Conservation (phyloP, 2,888 invertebrate genomes). For the Lithophane ornitopus region DNA sequence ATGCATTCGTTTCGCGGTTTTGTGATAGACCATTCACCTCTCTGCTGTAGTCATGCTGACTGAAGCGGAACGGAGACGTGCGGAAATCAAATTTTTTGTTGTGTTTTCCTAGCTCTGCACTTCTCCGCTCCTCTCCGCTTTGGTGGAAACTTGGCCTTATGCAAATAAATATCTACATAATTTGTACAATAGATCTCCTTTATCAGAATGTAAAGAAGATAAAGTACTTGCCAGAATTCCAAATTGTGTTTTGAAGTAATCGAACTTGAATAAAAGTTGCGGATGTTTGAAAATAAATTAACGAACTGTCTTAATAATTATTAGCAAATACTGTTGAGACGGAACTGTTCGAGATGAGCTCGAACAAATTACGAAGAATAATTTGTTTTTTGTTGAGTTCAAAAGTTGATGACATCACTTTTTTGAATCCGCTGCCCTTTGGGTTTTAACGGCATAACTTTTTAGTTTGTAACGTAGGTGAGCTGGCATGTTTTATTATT, state of each 20-base stretch:
- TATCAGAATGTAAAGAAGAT: slow-evolving; percentile 37
- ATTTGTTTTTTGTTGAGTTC: slow-evolving; percentile 32
- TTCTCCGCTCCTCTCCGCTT: background rate
- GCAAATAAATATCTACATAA: slow-evolving; percentile 41
- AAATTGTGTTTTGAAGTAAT: slow-evolving; percentile 63
- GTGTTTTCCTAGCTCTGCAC: background rate
- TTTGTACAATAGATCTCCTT: slow-evolving; percentile 33
- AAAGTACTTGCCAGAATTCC: slow-evolving; percentile 41
- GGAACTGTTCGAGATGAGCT: slow-evolving; percentile 28
- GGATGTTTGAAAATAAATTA: slow-evolving; percentile 52
- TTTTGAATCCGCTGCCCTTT: slow-evolving; percentile 4
- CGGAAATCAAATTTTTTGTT: background rate
- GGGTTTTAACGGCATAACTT: background rate
- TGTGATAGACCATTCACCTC: no score
- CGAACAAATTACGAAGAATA: slow-evolving; percentile 47
- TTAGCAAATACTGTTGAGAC: slow-evolving; percentile 39
- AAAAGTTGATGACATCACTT: slow-evolving; percentile 35
- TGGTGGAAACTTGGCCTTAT: background rate
- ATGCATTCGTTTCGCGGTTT: background rate
- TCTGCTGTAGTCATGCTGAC: background rate
- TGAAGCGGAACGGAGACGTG: background rate
- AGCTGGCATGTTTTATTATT: background rate
- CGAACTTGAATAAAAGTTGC: slow-evolving; percentile 54
- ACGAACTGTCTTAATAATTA: slow-evolving; percentile 51
- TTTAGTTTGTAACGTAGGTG: slow-evolving; percentile 16